Evolutionary conservation across 2,888 invertebrate species (phyloP).

Genomic region (Lasioglossum lativentre): DNA sequence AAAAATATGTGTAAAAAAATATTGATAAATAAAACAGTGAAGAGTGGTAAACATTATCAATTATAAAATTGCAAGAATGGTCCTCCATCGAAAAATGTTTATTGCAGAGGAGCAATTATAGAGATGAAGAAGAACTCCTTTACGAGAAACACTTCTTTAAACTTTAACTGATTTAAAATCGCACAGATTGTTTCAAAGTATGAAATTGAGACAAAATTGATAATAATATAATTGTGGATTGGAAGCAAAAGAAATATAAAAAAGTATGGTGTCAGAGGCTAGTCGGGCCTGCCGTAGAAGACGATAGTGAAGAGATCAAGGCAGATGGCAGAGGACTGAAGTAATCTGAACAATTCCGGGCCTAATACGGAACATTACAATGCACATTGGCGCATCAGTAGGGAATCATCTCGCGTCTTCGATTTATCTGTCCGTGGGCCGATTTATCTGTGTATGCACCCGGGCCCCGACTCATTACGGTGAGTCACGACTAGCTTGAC

Average conservation of each 20-base stretch:
- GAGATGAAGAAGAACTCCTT: too few relatives aligned
- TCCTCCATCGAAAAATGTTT: too few relatives aligned
- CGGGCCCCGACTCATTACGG: constrained; percentile 64
- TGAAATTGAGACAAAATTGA: background rate
- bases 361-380: background rate
- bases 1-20: too few relatives aligned
- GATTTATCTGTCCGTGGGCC: constrained; percentile 36
- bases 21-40: too few relatives aligned
- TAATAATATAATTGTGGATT: background rate
- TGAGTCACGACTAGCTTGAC: constrained; percentile 69
- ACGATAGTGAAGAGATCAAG: background rate
- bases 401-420: constrained; percentile 47
- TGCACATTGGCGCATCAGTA: constrained; percentile 16
- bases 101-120: too few relatives aligned
- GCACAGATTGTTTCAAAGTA: background rate
- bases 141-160: too few relatives aligned
- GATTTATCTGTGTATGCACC: background rate
- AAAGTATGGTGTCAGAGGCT: too few relatives aligned
- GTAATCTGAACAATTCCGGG: background rate
- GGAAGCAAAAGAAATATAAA: background rate
- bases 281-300: background rate
- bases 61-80: too few relatives aligned
- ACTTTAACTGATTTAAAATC: too few relatives aligned
- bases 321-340: background rate
- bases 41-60: too few relatives aligned